Base-by-base conservation (phyloP, 2,113 vertebrate genomes). In the Panurus biarmicus region DNA sequence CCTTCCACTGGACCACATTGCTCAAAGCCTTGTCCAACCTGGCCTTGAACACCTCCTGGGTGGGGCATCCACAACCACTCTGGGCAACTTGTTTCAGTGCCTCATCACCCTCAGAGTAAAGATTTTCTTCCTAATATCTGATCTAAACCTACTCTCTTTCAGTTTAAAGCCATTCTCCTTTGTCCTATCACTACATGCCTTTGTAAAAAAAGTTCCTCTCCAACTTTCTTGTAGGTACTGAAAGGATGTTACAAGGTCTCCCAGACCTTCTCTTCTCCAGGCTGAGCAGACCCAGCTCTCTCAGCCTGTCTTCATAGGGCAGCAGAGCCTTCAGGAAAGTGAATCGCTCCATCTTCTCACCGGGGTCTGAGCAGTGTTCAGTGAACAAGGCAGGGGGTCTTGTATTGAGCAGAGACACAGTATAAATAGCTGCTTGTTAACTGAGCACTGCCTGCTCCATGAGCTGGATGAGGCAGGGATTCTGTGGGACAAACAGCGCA, bases 361-460 rank as follows among this genome's bases (percentile, higher is more conserved):
- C 1, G 3, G 45, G 48, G 50, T 57, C 70, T 72, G 50, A 82
- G 23, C 13, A 58, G 22, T 23, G 40, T 48, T 81, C 36, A 28
- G 42, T 28, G 81, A 84, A 75, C 38, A 76, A 92, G 50, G 48
- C 48, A 36, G 14, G 4, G 74, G 85, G 81, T 92, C 81, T 75
- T 85, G 50, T 0, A 7, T 48, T 40, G 74, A 96, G 72, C 85
- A 40, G 33, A 89, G 81, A 87, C 77, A 45, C 89, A 62, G 31
- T 58, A 89, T 48, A 89, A 92, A 94, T 51, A 95, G 71, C 78
- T 89, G 78, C 44, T 91, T 70, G 74, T 87, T 94, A 94, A 75
- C 28, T 11, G 3, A 89, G 54, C 50, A 85, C 74, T 25, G 60
- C 66, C 84, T 91, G 84, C 89, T 94, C 91, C 81, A 50, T 40